Conservation (phyloP, 1,140 invertebrate species). For the Anadara kagoshimensis region DNA sequence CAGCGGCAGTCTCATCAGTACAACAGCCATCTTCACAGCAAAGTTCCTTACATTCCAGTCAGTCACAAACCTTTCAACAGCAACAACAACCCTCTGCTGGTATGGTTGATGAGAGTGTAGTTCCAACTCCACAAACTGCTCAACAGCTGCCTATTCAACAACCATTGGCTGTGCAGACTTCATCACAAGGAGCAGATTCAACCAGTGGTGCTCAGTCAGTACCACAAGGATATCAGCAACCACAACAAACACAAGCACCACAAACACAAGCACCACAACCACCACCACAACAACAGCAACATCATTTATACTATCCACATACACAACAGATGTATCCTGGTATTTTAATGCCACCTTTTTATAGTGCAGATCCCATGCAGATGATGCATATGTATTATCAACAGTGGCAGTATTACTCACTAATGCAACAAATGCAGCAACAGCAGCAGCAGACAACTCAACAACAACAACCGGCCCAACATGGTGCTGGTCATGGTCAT, state of each 20-base stretch:
- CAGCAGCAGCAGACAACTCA: slow-evolving; percentile 13
- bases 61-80: slow-evolving; percentile 8
- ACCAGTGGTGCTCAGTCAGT: slow-evolving; percentile 21
- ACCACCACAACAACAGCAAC: slow-evolving; percentile 24
- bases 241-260: slow-evolving; percentile 17
- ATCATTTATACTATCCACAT: slow-evolving; percentile 32
- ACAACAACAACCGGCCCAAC: slow-evolving; percentile 6
- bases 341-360: slow-evolving; percentile 23
- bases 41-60: background rate
- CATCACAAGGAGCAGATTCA: background rate
- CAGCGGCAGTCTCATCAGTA: no score
- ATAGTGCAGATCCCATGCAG: slow-evolving; percentile 20
- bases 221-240: background rate
- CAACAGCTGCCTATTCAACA: background rate
- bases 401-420: slow-evolving; percentile 7
- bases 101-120: background rate
- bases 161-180: background rate
- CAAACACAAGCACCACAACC: slow-evolving; percentile 32
- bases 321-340: slow-evolving; percentile 31
- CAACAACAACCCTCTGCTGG: no score
- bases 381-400: slow-evolving; percentile 26
- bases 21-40: background rate
- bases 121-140: background rate
- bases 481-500: no score
- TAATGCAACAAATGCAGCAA: slow-evolving; percentile 18